phyloP scores from a whole-genome alignment of 2,888 invertebrate species.

The Acleris sparsana region DNA sequence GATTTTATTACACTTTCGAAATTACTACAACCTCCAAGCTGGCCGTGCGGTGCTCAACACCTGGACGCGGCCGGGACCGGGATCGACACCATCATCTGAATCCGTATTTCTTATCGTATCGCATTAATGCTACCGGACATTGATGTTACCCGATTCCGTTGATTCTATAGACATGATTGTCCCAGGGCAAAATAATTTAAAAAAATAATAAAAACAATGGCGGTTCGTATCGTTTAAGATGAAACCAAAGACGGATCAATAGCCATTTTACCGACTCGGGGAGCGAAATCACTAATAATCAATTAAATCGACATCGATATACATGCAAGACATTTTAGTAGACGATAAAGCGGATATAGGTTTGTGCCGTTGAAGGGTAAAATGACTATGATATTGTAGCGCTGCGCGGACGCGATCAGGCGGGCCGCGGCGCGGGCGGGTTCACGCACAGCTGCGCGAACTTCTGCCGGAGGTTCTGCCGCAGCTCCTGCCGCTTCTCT shows the following conservation, averaged over 20 bases:
- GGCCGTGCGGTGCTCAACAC: constrained; percentile 28
- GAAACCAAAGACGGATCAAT: constrained; percentile 39
- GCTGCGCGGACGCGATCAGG: constrained; percentile 44
- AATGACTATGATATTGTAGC: constrained; percentile 39
- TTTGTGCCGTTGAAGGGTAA: constrained; percentile 39
- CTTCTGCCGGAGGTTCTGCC: constrained; percentile 91
- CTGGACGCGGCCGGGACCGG: background rate
- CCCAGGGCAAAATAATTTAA: constrained; percentile 33
- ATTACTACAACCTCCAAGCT: constrained; percentile 17
- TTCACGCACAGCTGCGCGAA: constrained; percentile 90
- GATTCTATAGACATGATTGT: constrained; percentile 38
- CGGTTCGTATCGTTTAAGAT: constrained; percentile 34
- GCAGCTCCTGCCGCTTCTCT: constrained; percentile 91
- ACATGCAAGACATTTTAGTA: constrained; percentile 34
- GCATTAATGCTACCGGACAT: background rate
- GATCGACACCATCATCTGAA: background rate
- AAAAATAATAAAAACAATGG: constrained; percentile 37
- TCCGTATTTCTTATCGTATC: no score
- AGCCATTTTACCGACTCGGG: constrained; percentile 34
- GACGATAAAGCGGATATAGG: constrained; percentile 34
- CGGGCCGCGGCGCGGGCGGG: constrained; percentile 54
- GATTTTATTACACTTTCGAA: constrained; percentile 20
- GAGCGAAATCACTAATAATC: constrained; percentile 9
- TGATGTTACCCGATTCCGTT: constrained; percentile 17
- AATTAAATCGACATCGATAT: constrained; percentile 28